Conservation (phyloP, 2,113 vertebrate genomes). For the Oophaga pumilio region DNA sequence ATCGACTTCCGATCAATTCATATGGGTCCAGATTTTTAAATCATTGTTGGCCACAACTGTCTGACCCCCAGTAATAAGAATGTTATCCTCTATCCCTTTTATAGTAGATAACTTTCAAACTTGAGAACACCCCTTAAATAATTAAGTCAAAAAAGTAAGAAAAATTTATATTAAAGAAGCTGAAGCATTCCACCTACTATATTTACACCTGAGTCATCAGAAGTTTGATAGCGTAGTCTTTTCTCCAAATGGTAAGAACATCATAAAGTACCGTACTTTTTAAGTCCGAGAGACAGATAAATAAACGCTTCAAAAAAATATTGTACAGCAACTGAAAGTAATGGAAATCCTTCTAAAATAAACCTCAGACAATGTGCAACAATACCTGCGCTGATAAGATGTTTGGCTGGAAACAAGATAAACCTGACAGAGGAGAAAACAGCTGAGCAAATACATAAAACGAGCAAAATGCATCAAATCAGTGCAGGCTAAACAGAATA, state of each 20-base stretch:
- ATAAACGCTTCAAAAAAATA: constrained; percentile 21
- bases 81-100: too few relatives aligned
- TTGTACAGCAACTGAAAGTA: constrained; percentile 17
- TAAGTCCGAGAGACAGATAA: not conserved
- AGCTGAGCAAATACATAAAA: constrained; percentile 30
- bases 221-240: not conserved
- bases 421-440: constrained; percentile 20
- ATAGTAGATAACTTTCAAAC: too few relatives aligned
- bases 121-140: too few relatives aligned
- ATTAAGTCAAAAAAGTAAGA: not conserved
- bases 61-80: too few relatives aligned
- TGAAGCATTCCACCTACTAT: not conserved
- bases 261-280: not conserved
- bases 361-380: constrained; percentile 32
- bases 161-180: not conserved
- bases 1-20: too few relatives aligned
- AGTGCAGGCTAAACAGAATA: constrained; percentile 20
- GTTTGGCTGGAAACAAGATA: constrained; percentile 40
- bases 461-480: constrained; percentile 31
- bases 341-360: constrained; percentile 31
- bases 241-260: not conserved
- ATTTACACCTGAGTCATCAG: not conserved
- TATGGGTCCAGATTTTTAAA: too few relatives aligned
- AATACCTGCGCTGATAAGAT: constrained; percentile 16
- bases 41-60: too few relatives aligned